Evolutionary conservation across 1,140 invertebrate species (phyloP).

Genomic region (Copidosoma floridanum): DNA sequence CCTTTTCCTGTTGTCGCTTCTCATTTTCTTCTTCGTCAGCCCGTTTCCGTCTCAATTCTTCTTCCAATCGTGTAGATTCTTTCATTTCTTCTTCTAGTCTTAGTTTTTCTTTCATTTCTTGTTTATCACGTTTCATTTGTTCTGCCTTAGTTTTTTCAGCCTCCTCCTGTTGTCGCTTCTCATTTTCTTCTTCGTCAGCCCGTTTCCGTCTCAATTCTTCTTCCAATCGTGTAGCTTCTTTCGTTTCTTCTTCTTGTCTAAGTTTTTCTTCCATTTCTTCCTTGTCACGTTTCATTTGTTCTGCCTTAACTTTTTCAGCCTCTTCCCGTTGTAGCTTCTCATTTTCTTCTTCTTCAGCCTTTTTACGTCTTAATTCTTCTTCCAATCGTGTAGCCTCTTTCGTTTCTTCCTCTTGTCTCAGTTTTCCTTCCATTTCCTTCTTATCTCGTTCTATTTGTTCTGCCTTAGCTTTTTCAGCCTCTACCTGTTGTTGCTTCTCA

Average conservation of each 20-base stretch:
- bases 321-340: constrained; percentile 15
- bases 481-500: constrained; percentile 11
- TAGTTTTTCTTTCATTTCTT: constrained; percentile 23
- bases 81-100: neutral
- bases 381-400: neutral
- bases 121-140: constrained; percentile 23
- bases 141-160: constrained; percentile 12
- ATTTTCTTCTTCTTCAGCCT: constrained; percentile 19
- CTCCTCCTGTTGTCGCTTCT: neutral
- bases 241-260: constrained; percentile 21
- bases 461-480: constrained; percentile 14
- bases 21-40: constrained; percentile 5
- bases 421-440: constrained; percentile 15
- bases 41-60: neutral
- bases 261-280: constrained; percentile 23
- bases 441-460: constrained; percentile 21
- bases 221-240: constrained; percentile 11
- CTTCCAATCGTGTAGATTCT: no score
- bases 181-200: constrained; percentile 13
- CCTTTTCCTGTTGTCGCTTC: constrained; percentile 19
- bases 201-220: constrained; percentile 21
- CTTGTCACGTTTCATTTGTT: constrained; percentile 19
- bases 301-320: constrained; percentile 1
- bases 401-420: constrained; percentile 16
- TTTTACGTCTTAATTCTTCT: constrained; percentile 18